Evolutionary conservation across 2,888 invertebrate species (phyloP), one percentile per base, ranked within the genome.

Genomic region (Steinernema scapterisci): DNA sequence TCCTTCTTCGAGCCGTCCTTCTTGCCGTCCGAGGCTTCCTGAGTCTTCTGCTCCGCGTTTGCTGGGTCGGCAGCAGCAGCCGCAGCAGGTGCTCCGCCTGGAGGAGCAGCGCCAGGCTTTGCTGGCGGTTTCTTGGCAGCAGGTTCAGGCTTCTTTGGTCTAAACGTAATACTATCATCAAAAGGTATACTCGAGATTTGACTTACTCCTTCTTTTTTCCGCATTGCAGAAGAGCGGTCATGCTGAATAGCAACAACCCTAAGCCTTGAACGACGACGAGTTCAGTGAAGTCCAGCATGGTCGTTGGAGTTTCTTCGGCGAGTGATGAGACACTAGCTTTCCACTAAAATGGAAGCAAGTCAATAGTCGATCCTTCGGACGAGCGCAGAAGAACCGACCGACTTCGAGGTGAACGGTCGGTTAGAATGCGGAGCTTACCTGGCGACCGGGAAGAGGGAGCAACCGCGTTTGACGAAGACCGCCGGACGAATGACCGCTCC

Each of bases 161-260:
- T 54, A 13, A 54, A 48, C 19, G 13, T 7, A 21, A 6, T 13
- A 21, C 25, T 19, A n/a, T 51, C 9, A 19, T 13, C 51, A n/a
- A n/a, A n/a, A n/a, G n/a, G n/a, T n/a, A n/a, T n/a, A n/a, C n/a
- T n/a, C n/a, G n/a, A n/a, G n/a, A n/a, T n/a, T n/a, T n/a, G 13
- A 23, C 54, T 54, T n/a, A 63, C 63, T 63, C 25, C 31, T 63
- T 63, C 63, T 31, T 63, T 31, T 63, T 63, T 5, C 63, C 63
- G 16, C 63, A 63, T 63, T 31, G 63, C 21, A 63, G 63, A 1
- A 31, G 11, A 13, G 31, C 63, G 31, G 1, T 27, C 23, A 11
- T 3, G 13, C 27, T 19, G 19, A 63, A n/a, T 6, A 38, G 31
- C 31, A 25, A 16, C 7, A 63, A 6, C 31, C 5, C 31, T 1